Evolutionary conservation across 2,113 vertebrate genomes (phyloP).

Genomic region (Castor canadensis): DNA sequence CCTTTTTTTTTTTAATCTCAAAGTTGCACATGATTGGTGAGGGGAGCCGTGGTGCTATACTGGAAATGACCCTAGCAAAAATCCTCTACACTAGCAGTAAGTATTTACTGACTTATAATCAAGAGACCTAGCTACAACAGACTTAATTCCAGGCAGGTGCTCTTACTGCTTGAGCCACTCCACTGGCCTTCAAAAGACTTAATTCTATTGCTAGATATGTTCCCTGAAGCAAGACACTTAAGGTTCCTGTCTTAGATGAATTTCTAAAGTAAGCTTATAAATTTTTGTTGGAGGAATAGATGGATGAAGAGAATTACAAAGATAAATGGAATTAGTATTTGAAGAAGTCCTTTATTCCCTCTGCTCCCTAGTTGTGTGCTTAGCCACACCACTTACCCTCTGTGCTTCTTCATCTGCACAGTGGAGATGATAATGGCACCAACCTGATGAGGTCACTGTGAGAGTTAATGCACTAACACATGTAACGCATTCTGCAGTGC

Average conservation of each 20-base stretch:
- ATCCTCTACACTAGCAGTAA: constrained; percentile 91
- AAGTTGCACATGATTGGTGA: constrained; percentile 98
- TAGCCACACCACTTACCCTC: not conserved
- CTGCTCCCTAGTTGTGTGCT: not conserved
- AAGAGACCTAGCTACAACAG: not conserved
- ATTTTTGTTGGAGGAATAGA: not conserved
- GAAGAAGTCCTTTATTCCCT: not conserved
- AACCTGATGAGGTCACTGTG: not conserved
- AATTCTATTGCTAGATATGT: not conserved
- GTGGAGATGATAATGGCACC: not conserved
- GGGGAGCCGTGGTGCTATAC: constrained; percentile 91
- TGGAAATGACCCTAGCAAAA: constrained; percentile 96
- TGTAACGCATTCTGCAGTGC: not conserved
- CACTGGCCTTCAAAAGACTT: too few relatives aligned
- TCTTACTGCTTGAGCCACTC: too few relatives aligned
- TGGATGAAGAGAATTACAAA: not conserved
- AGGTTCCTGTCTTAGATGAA: not conserved
- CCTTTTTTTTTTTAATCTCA: constrained; percentile 25
- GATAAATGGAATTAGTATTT: not conserved
- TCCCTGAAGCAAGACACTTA: not conserved
- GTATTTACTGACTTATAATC: constrained; percentile 73
- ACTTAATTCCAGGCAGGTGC: too few relatives aligned
- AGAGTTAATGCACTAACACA: not conserved
- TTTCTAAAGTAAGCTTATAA: not conserved
- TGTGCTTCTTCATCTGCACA: not conserved